A percentile compares a stretch with the other conserved stretches of the same genome.
Conservation (phyloP, 1,140 invertebrate species). For the Wiebesia pumilae region DNA sequence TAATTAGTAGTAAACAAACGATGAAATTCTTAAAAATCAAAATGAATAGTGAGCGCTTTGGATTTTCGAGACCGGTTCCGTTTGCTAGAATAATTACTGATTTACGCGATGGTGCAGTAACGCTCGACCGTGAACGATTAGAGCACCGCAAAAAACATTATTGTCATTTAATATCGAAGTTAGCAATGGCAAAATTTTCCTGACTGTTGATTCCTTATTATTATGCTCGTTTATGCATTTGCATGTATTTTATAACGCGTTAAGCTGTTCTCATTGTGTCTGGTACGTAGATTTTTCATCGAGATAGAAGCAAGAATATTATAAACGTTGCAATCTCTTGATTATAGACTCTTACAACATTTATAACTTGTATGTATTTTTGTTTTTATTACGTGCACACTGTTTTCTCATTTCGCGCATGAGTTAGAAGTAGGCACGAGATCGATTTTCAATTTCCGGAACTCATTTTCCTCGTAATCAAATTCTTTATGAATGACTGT, state of each 20-base stretch:
- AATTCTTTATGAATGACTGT: not conserved
- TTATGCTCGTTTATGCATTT: not conserved
- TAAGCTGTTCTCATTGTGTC: conserved; percentile 19
- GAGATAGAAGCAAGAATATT: not conserved
- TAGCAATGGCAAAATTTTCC: not conserved
- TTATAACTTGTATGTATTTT: conserved; percentile 19
- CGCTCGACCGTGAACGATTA: conserved; percentile 35
- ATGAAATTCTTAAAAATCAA: too few species aligned
- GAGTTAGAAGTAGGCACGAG: not conserved
- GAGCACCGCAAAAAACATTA: conserved; percentile 34
- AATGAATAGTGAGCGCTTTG: too few species aligned
- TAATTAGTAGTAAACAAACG: too few species aligned
- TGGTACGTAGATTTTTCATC: not conserved
- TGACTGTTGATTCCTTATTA: not conserved
- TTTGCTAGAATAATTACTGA: conserved; percentile 45
- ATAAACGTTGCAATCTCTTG: conserved; percentile 9
- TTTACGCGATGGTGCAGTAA: not conserved
- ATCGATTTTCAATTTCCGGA: conserved; percentile 18
- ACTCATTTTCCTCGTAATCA: conserved; percentile 11
- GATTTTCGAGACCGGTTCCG: conserved; percentile 33
- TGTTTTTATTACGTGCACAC: not conserved
- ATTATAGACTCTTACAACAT: conserved; percentile 2
- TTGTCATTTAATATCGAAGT: conserved; percentile 15
- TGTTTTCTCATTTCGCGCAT: not conserved
- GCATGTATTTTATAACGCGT: conserved; percentile 5